Base-by-base conservation (phyloP, 2,888 invertebrate genomes). In the Leptodirus hochenwartii region DNA sequence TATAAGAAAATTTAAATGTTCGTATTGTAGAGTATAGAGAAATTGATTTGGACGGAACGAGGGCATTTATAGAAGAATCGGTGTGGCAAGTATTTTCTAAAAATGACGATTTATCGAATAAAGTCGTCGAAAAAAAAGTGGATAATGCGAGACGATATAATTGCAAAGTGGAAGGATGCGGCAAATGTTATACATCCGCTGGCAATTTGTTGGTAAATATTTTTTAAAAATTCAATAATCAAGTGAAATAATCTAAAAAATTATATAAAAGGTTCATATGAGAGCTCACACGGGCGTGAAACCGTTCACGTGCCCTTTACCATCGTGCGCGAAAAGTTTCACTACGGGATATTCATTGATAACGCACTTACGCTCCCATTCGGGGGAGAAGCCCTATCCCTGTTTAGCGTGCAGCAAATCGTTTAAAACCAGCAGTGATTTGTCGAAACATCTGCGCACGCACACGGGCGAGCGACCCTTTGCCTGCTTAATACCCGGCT, bases 401-500 rank as follows among this genome's bases (percentile, higher is more conserved):
- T 56, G 55, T 36, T 33, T 29, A 3, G 29, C 41, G 5, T 55
- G 56, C 33, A 33, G 34, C 4, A 54, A 53, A 39, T 43, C 45
- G 22, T 55, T 56, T 36, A 54, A 52, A 40, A 54, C 54, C 3
- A 50, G 52, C 1, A 53, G 54, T 5, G 54, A 56, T 42, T 39
- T 55, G 23, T 50, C 49, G 20, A 55, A 56, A 40, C 57, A 56
- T 37, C 37, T 46, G 4, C 40, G 55, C 20, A 56, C 47, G 10
- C 57, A 58, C 40, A 57, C 56, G 35, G 55, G 55, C 12, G 65
- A 62, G 49, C 56, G 61, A 10, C 64, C 66, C 13, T 60, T 55
- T 50, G 45, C 50, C 22, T 69, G 68, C 49, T 53, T 54, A 24
- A 54, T 58, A 3, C 61, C 61, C 31, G 68, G 68, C 11, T 74